A percentile compares a stretch with the other conserved stretches of the same genome.
These are phyloP conservation scores for Drosophila neonasuta DNA, from an alignment of 2,888 invertebrate genomes.

Conservation along the genomic window DNA sequence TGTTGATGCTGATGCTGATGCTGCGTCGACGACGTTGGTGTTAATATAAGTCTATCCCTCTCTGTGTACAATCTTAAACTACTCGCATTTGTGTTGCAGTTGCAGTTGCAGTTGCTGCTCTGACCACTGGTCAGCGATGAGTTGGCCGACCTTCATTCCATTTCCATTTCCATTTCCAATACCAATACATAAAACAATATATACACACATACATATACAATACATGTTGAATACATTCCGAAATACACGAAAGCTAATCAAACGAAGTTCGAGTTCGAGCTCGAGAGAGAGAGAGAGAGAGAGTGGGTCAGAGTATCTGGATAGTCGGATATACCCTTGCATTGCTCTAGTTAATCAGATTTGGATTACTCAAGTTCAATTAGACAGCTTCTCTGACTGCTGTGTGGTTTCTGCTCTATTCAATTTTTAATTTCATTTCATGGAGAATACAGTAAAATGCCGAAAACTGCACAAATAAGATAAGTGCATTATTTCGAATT, in stretches of 20 bases:
- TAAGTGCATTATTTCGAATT: too few species aligned
- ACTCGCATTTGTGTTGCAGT: constrained; percentile 31
- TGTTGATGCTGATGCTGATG: constrained; percentile 21
- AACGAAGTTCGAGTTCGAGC: not conserved
- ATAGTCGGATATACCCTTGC: constrained; percentile 26
- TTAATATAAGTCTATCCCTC: constrained; percentile 79
- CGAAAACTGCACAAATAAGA: too few species aligned
- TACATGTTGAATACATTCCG: constrained; percentile 13
- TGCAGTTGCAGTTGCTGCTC: constrained; percentile 62
- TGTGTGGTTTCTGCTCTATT: too few species aligned
- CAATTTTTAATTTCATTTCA: too few species aligned
- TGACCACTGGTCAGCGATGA: constrained; percentile 78
- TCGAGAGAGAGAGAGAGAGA: too few species aligned
- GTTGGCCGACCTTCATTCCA: constrained; percentile 72
- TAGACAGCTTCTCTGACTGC: too few species aligned
- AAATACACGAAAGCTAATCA: not conserved
- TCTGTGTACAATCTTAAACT: constrained; percentile 77
- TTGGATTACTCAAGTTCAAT: too few species aligned
- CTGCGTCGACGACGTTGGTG: constrained; percentile 42
- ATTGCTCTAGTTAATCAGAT: not conserved
- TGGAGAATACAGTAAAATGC: too few species aligned
- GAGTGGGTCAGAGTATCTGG: not conserved
- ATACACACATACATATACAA: not conserved
- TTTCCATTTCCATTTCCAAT: not conserved
- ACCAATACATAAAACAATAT: constrained; percentile 8